Evolutionary conservation across 2,797 vertebrate species (phyloP).

Genomic region (Amblyraja radiata): DNA sequence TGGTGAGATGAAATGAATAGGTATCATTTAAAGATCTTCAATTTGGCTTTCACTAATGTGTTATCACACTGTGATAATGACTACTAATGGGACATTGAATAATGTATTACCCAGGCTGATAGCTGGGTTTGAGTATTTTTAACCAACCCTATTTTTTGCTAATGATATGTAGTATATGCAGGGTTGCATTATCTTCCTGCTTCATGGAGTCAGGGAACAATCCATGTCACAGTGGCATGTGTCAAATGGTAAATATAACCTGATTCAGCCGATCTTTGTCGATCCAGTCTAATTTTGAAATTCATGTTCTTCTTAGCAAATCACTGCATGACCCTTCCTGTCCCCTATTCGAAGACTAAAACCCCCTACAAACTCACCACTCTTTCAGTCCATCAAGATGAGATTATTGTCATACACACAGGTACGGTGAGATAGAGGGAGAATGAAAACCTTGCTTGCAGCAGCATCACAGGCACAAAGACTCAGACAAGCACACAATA

Average conservation of each 20-base stretch:
- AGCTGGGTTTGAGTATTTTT: slow-evolving; percentile 22
- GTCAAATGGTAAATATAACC: not conserved
- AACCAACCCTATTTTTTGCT: slow-evolving; percentile 30
- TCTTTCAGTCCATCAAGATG: not conserved
- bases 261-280: not conserved
- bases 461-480: too few relatives aligned
- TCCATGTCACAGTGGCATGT: not conserved
- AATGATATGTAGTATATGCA: slow-evolving; percentile 28
- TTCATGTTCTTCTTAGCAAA: not conserved
- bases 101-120: slow-evolving; percentile 33
- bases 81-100: slow-evolving; percentile 33
- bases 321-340: not conserved
- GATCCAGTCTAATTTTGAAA: not conserved
- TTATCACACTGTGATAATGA: slow-evolving; percentile 31
- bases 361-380: not conserved
- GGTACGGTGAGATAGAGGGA: too few relatives aligned
- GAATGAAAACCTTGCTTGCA: too few relatives aligned
- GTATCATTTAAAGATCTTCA: slow-evolving; percentile 33
- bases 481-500: too few relatives aligned
- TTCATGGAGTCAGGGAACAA: not conserved
- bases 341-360: not conserved
- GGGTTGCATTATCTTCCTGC: not conserved
- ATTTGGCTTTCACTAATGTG: slow-evolving; percentile 30
- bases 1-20: slow-evolving; percentile 24
- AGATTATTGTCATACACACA: too few relatives aligned